Evolutionary conservation across 2,888 invertebrate genomes (phyloP).

Genomic region (Spisula solida): DNA sequence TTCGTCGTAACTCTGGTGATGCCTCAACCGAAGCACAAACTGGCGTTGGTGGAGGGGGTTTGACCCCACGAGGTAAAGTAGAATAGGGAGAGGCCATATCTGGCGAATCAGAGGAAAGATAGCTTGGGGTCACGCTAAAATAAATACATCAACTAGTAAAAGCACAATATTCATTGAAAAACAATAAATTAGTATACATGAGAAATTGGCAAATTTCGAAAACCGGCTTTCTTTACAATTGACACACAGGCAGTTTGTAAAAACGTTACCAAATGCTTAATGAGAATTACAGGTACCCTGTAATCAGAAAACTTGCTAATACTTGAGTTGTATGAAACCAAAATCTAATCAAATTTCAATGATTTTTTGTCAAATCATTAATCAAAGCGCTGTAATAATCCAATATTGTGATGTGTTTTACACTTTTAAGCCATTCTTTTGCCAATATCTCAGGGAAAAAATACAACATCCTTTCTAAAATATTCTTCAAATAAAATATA

Average conservation of each 20-base stretch:
- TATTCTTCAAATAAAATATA: background rate
- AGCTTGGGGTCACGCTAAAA: slow-evolving; percentile 62
- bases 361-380: too few species aligned
- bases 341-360: too few species aligned
- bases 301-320: too few species aligned
- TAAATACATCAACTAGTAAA: slow-evolving; percentile 23
- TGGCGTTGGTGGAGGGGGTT: slow-evolving; percentile 78
- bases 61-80: slow-evolving; percentile 63
- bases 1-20: slow-evolving; percentile 72
- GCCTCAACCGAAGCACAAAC: slow-evolving; percentile 77
- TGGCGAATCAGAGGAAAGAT: slow-evolving; percentile 66
- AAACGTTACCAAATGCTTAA: too few species aligned
- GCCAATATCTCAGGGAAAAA: background rate
- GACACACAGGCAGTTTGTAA: too few species aligned
- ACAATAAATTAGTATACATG: background rate
- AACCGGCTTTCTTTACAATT: background rate
- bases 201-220: background rate
- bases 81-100: slow-evolving; percentile 60
- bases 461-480: background rate
- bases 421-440: background rate
- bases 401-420: too few species aligned
- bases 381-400: too few species aligned
- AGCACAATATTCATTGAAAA: slow-evolving; percentile 8
- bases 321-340: too few species aligned
- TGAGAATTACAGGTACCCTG: too few species aligned